A percentile compares a stretch with the other conserved stretches of the same genome.
Conservation (phyloP, 1,140 invertebrate genomes). For the Pararge aegeria region DNA sequence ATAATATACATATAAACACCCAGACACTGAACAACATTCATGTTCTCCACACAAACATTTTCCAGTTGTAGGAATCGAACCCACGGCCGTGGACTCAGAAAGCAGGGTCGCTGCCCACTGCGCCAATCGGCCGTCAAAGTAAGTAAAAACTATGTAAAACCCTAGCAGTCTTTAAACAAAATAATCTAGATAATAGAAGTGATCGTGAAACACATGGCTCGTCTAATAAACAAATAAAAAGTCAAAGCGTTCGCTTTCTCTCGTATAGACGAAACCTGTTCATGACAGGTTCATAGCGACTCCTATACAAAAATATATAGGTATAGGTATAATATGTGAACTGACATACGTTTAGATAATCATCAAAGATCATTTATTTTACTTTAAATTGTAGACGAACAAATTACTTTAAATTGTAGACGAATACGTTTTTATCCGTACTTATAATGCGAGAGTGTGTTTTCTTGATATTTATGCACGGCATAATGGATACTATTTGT, state of each 20-base stretch:
- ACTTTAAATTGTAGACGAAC: neutral
- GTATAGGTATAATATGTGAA: neutral
- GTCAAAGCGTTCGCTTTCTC: slow-evolving; percentile 19
- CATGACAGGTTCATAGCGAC: slow-evolving; percentile 6
- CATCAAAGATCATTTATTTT: neutral
- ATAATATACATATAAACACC: too few species aligned
- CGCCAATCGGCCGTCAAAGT: too few species aligned
- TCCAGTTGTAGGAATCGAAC: too few species aligned
- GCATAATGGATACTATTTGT: too few species aligned
- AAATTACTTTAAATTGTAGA: neutral
- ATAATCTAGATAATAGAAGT: slow-evolving; percentile 2
- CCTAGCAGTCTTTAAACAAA: neutral
- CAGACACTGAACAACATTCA: too few species aligned
- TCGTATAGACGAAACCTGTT: slow-evolving; percentile 16
- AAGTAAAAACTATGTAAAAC: too few species aligned
- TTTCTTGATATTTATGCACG: too few species aligned
- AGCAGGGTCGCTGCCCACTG: too few species aligned
- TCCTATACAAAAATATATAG: neutral
- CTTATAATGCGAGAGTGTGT: too few species aligned
- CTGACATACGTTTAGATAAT: slow-evolving; percentile 5
- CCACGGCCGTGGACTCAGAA: too few species aligned
- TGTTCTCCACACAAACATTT: too few species aligned
- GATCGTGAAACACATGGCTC: slow-evolving; percentile 18
- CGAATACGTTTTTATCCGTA: neutral
- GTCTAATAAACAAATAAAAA: slow-evolving; percentile 24